Base-by-base conservation (phyloP, 2,888 invertebrate species). In the Pristionchus maxplancki region DNA sequence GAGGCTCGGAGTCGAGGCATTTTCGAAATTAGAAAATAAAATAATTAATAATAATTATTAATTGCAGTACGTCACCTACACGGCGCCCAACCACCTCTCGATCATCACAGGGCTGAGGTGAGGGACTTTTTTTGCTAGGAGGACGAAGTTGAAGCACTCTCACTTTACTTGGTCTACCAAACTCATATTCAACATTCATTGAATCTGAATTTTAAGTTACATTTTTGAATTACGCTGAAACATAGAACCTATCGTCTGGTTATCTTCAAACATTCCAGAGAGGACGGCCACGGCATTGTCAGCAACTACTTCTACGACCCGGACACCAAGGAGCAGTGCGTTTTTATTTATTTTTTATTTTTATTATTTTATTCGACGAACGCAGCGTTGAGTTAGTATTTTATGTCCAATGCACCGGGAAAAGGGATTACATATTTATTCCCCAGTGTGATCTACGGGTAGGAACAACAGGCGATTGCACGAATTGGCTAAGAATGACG, bases 261-360 rank as follows among this genome's bases (percentile, higher is more conserved):
- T 44, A 44, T 44, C 11, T 44, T 44, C 44, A 11, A 44, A 44
- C 3, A 53, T 24, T 64, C 28, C 28, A 90, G 87, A 64, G 91
- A 92, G 82, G 91, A 92, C 82, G 84, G 87, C 37, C 92, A 92
- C 48, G 92, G 92, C 58, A 91, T 92, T 50, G 91, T 92, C 37
- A 90, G 91, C 64, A 92, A 92, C 82, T 92, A 89, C 87, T 92
- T 92, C 89, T 92, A 89, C 89, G 91, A 92, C 84, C 37, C 89
- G 24, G 90, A 90, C 9, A 89, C 88, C 0, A 91, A 90, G 28
- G 90, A 90, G 87, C 64, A 88, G 90, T 90, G 44, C 86, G 88
- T 37, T 17, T 17, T 31, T 17, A 24, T 74, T 40, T 8, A 67
- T 74, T 24, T 40, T 71, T 34, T 17, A 24, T 58, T 13, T 58